phyloP scores from a whole-genome alignment of 92 coral and sea anemone genomes.

The Diadumene lineata region DNA sequence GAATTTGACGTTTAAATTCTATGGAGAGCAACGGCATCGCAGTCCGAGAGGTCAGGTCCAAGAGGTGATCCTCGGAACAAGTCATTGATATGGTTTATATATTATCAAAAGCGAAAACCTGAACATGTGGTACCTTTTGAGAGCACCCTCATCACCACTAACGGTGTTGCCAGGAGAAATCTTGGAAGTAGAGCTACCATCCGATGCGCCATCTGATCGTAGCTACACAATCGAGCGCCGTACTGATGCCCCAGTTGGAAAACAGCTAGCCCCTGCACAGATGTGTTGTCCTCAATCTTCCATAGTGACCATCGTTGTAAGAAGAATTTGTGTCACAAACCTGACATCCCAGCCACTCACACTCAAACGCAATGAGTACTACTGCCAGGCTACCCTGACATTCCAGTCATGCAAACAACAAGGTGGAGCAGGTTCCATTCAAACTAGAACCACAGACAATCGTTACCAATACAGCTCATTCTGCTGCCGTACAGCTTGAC shows the following conservation, averaged over 20 bases:
- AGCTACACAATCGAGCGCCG: slow-evolving; percentile 58
- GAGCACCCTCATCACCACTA: slow-evolving; percentile 46
- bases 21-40: slow-evolving; percentile 59
- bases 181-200: slow-evolving; percentile 50
- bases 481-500: no score
- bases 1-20: slow-evolving; percentile 61
- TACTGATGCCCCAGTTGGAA: slow-evolving; percentile 44
- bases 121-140: slow-evolving; percentile 50
- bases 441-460: no score
- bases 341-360: slow-evolving; percentile 43
- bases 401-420: no score
- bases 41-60: slow-evolving; percentile 53
- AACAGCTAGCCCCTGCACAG: no score
- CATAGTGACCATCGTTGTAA: slow-evolving; percentile 41
- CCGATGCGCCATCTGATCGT: slow-evolving; percentile 47
- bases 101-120: slow-evolving; percentile 3
- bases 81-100: slow-evolving; percentile 42
- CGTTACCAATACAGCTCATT: no score
- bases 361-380: slow-evolving; percentile 57
- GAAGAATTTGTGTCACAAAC: slow-evolving; percentile 57
- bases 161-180: slow-evolving; percentile 65
- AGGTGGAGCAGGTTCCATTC: no score
- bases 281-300: slow-evolving; percentile 41
- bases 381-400: slow-evolving; percentile 46
- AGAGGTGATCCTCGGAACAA: slow-evolving; percentile 39